These are phyloP conservation scores for Incurvaria masculella DNA, from an alignment of 2,888 invertebrate species.

Conservation along the genomic window DNA sequence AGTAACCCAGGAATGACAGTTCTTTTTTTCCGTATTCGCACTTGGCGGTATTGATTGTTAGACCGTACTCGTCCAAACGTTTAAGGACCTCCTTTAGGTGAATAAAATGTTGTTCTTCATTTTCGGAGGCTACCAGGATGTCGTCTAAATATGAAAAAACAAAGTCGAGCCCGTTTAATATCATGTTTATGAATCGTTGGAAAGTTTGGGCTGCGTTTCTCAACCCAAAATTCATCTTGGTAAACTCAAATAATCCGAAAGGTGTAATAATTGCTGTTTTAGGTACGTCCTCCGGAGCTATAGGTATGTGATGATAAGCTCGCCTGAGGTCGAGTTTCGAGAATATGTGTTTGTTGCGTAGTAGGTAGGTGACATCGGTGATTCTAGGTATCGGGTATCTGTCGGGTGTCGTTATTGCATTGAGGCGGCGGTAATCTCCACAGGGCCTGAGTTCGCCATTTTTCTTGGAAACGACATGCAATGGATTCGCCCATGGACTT, in stretches of 20 bases:
- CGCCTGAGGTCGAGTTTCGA: slow-evolving; percentile 20
- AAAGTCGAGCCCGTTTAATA: slow-evolving; percentile 2
- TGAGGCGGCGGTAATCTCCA: slow-evolving; percentile 27
- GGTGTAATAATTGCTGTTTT: too few species aligned
- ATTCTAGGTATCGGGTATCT: slow-evolving; percentile 24
- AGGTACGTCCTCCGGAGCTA: too few species aligned
- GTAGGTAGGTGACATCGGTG: slow-evolving; percentile 17
- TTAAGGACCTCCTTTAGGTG: slow-evolving; percentile 6
- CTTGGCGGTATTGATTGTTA: slow-evolving; percentile 11
- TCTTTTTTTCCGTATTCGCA: slow-evolving; percentile 12
- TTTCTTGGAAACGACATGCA: slow-evolving; percentile 19
- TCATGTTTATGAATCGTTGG: slow-evolving; percentile 5
- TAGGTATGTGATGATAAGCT: too few species aligned
- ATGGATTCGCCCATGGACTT: slow-evolving; percentile 25
- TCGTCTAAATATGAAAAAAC: slow-evolving; percentile 6
- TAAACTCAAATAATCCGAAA: slow-evolving; percentile 19
- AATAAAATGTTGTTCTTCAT: slow-evolving; percentile 5
- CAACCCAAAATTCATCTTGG: neutral
- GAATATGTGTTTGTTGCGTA: slow-evolving; percentile 18
- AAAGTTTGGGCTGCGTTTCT: slow-evolving; percentile 2
- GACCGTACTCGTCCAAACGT: slow-evolving; percentile 6
- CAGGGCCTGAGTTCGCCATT: slow-evolving; percentile 14
- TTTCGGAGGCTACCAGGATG: slow-evolving; percentile 2
- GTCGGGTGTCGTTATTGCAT: slow-evolving; percentile 22
- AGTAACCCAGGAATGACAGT: slow-evolving; percentile 14